These are phyloP conservation scores for Thamnophis sirtalis DNA, from an alignment of 2,113 vertebrate genomes.

Conservation along the genomic window DNA sequence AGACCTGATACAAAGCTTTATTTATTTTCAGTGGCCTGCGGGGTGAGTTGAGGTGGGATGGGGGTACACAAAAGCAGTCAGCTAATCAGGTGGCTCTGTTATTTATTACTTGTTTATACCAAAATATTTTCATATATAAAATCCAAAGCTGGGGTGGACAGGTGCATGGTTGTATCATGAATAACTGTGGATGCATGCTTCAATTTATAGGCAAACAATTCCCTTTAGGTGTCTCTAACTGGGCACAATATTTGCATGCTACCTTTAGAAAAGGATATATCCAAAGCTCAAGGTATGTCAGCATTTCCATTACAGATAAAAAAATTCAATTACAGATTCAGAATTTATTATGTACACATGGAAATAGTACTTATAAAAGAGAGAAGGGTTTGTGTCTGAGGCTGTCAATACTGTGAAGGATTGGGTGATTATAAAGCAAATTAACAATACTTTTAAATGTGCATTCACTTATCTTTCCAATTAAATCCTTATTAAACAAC, in stretches of 20 bases:
- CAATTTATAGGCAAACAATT: background rate
- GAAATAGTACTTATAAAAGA: constrained; percentile 86
- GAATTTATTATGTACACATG: constrained; percentile 83
- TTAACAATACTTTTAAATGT: constrained; percentile 90
- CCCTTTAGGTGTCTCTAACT: background rate
- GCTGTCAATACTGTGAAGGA: constrained; percentile 88
- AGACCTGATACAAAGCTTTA: background rate
- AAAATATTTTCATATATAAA: background rate
- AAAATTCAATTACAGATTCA: constrained; percentile 80
- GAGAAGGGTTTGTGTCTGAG: constrained; percentile 79
- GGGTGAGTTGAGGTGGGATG: background rate
- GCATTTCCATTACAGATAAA: constrained; percentile 63
- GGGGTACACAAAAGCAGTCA: background rate
- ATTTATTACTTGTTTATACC: background rate
- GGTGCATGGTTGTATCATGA: background rate
- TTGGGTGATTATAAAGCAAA: constrained; percentile 88
- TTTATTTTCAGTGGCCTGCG: background rate
- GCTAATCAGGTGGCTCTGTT: background rate
- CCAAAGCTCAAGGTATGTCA: constrained; percentile 67
- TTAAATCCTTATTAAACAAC: constrained; percentile 91
- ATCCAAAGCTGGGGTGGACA: background rate
- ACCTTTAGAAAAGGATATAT: constrained; percentile 64
- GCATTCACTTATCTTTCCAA: constrained; percentile 91
- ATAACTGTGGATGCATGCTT: no score
- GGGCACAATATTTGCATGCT: constrained; percentile 42